Percentiles rank a stretch among this genome's conserved stretches.
Evolutionary conservation across 2,113 vertebrate genomes (phyloP).

Genomic region (Chiloscyllium plagiosum): DNA sequence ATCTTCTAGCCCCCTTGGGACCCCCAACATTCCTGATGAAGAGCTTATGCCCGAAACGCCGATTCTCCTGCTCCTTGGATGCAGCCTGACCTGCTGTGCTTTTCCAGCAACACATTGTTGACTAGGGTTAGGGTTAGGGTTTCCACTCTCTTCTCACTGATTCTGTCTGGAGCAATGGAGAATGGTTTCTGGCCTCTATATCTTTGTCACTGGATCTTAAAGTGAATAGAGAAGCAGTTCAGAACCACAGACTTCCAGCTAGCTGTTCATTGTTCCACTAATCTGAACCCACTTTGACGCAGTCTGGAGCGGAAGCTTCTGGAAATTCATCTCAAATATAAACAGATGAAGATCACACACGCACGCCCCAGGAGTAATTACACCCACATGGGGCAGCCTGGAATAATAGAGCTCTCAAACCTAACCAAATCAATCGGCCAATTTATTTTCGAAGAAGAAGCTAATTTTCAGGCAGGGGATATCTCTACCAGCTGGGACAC

Average conservation of each 20-base stretch:
- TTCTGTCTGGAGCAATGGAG: neutral
- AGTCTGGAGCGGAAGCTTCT: neutral
- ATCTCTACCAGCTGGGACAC: neutral
- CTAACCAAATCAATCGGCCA: neutral
- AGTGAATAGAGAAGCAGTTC: neutral
- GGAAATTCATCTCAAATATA: neutral
- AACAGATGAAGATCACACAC: neutral
- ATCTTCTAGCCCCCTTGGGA: too few relatives aligned
- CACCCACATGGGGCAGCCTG: neutral
- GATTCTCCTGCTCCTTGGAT: too few relatives aligned
- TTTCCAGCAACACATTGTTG: too few relatives aligned
- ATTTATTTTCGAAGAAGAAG: neutral
- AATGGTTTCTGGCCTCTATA: neutral
- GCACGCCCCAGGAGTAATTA: neutral
- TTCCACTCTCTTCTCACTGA: too few relatives aligned
- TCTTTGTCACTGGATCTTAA: neutral
- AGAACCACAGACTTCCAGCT: neutral
- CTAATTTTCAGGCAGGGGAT: neutral
- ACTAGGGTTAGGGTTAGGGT: too few relatives aligned
- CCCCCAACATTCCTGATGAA: too few relatives aligned
- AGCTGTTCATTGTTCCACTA: neutral
- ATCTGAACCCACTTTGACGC: neutral
- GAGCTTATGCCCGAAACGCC: too few relatives aligned
- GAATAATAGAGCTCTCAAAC: neutral
- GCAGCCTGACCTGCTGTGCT: too few relatives aligned